Evolutionary conservation across 2,797 vertebrate species (phyloP).

Genomic region (Gallinago solitaria): DNA sequence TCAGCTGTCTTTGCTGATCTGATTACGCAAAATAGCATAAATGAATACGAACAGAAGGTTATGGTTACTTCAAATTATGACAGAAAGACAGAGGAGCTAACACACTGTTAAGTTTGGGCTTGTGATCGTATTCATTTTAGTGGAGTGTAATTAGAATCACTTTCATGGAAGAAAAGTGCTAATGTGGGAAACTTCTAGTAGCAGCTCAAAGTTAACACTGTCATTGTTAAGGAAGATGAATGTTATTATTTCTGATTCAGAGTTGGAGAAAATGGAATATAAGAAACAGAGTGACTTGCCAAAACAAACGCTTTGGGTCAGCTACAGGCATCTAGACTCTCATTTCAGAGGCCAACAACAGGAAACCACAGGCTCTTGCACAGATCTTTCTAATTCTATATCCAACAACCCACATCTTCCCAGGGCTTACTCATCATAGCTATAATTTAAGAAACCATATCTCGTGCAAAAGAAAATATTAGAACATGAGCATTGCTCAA

Average conservation of each 20-base stretch:
- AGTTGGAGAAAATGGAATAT: not conserved
- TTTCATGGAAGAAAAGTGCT: not conserved
- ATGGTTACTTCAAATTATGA: not conserved
- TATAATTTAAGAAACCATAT: not conserved
- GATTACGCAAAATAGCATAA: not conserved
- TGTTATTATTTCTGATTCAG: not conserved
- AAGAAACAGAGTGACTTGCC: not conserved
- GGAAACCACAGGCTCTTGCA: not conserved
- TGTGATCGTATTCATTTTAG: not conserved
- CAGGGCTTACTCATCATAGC: not conserved
- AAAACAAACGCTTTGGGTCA: not conserved
- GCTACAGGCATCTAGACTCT: not conserved
- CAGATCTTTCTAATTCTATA: not conserved
- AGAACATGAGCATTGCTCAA: not conserved
- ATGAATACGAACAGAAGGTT: not conserved
- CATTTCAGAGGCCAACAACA: not conserved
- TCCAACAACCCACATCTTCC: not conserved
- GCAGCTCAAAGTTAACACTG: not conserved
- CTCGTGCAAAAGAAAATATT: not conserved
- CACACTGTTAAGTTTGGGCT: not conserved
- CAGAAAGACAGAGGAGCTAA: not conserved
- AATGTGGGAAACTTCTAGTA: not conserved
- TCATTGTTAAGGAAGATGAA: not conserved
- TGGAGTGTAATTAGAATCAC: not conserved
- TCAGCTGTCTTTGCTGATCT: not conserved